These are phyloP conservation scores for Arenicola marina DNA, from an alignment of 2,888 invertebrate species.

Conservation along the genomic window DNA sequence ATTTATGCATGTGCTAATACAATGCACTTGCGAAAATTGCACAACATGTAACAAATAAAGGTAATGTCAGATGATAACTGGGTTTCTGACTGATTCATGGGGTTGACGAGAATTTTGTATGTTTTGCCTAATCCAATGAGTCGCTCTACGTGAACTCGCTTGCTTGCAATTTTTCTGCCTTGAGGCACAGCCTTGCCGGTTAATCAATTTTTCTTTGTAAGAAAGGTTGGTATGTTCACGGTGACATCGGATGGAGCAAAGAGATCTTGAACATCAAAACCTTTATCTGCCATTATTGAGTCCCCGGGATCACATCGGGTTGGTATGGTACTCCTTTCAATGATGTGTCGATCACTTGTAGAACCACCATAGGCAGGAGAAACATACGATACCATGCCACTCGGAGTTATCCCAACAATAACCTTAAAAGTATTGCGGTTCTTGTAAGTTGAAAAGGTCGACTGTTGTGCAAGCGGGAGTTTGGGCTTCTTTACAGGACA, in stretches of 20 bases:
- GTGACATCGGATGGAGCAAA: no score
- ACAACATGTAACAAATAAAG: no score
- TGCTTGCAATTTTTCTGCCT: no score
- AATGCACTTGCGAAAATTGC: no score
- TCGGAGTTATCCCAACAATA: constrained; percentile 1
- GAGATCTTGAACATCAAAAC: no score
- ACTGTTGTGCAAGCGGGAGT: constrained; percentile 27
- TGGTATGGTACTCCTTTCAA: background rate
- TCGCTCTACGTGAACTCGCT: no score
- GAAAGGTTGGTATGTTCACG: constrained; percentile 3
- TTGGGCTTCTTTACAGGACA: constrained; percentile 35
- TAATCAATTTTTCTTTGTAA: background rate
- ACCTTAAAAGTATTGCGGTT: constrained; percentile 38
- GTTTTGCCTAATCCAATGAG: no score
- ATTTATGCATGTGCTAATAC: no score
- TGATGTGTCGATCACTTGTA: constrained; percentile 6
- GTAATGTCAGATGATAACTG: no score
- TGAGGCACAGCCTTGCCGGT: background rate
- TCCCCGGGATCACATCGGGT: background rate
- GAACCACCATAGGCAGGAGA: constrained; percentile 7
- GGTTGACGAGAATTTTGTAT: no score
- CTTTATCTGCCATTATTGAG: background rate
- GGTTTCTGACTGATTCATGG: no score
- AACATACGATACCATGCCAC: constrained; percentile 1
- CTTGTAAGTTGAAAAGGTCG: constrained; percentile 37